Base-by-base conservation (phyloP, 2,888 invertebrate genomes). In the Lasius platythorax region DNA sequence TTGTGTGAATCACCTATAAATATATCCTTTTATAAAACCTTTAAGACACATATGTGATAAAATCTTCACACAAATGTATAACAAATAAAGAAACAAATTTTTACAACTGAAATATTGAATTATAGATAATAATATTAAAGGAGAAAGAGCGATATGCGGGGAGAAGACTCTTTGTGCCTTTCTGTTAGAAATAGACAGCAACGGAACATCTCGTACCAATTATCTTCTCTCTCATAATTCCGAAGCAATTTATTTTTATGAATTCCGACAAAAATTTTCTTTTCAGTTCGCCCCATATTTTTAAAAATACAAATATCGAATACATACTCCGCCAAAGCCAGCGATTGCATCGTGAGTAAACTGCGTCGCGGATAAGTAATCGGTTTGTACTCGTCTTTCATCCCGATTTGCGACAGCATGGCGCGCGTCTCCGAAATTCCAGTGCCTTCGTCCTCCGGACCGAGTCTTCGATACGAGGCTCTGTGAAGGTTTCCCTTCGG, bases 381-480 rank as follows among this genome's bases (percentile, higher is more conserved):
- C 9, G 86, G 79, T 5, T 87, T 68, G 46, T 90, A 88, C 18
- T 87, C 74, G 28, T 87, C 84, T 40, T 89, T 89, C 9, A 85
- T 40, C 58, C 87, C 76, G 76, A 92, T 88, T 74, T 92, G 90
- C 37, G 90, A 82, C 18, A 92, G 73, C 89, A 90, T 90, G 8
- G 87, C 87, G 0, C 84, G 89, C 0, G 93, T 92, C 61, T 91
- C 93, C 0, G 93, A 90, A 67, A 91, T 83, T 68, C 91, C 88
- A 28, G 85, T 88, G 5, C 68, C 66, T 6, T 70, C 83, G 5
- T 85, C 66, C 6, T 83, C 81, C 0, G 82, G 50, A 0, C 93
- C 93, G 1, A 93, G 74, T 83, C 90, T 88, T 33, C 72, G 84
- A 70, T 93, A 93, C 1, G 92, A 88, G 5, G 93, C 89, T 46